Evolutionary conservation across 1,140 invertebrate species (phyloP), one percentile per base, ranked within the genome.

Genomic region (Phthorimaea operculella): DNA sequence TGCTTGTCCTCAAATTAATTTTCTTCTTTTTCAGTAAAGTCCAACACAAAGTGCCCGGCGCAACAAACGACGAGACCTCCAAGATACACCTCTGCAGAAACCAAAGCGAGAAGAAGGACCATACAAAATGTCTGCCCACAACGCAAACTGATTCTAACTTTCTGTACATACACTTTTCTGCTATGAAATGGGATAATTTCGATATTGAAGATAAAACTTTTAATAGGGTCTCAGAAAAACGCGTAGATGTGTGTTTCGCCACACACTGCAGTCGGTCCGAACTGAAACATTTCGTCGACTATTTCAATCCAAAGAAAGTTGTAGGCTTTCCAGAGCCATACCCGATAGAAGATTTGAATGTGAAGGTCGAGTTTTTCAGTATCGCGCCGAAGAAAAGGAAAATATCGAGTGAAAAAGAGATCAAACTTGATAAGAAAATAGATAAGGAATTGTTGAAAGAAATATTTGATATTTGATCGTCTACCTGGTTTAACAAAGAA

Each of bases 91-190:
- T 10, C n/a, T 39, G 36, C n/a, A 39, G 10, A n/a, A 39, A 39
- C n/a, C n/a, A n/a, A 9, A 39, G 36, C 8, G 36, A 39, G 10
- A 39, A 39, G n/a, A 39, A 3, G 1, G 36, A 39, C 36, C 36
- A 39, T 39, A 39, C 36, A 39, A 39, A 39, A 39, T 39, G 36
- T 39, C 36, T 39, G 36, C 10, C 36, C n/a, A 39, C 10, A 1
- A 39, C 10, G 3, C 10, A n/a, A 10, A 12, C 2, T n/a, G 18
- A 48, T 11, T 36, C 51, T 7, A 64, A 58, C 9, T 70, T 49
- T 58, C 39, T 82, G 7, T 58, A 62, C 14, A 44, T 91, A 28
- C 79, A 83, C 59, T 72, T 88, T 0, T 89, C 89, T 7, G 88
- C 86, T 6, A 60, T 70, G 18, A 76, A 79, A 56, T 91, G 90